Percentiles rank a stretch among this genome's conserved stretches.
Evolutionary conservation across 2,113 vertebrate species (phyloP).

Genomic region (Rhipidura dahli): DNA sequence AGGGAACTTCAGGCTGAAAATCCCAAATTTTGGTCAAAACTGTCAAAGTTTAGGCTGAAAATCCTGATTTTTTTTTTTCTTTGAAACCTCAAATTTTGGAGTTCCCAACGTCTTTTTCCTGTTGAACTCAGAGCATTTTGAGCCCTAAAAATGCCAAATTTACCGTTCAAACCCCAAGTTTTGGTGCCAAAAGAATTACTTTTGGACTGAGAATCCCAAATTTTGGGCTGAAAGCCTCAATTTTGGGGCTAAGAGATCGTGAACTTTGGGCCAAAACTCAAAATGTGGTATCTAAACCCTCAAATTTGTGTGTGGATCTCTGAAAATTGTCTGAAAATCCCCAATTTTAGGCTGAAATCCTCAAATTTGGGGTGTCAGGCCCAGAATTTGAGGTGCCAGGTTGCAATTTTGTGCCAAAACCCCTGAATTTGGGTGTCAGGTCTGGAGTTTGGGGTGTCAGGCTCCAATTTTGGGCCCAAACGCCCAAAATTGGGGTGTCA

Average conservation of each 20-base stretch:
- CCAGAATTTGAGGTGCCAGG: too few relatives aligned
- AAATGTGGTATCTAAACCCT: too few relatives aligned
- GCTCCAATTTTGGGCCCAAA: too few relatives aligned
- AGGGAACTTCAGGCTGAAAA: background rate
- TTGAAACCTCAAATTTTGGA: background rate
- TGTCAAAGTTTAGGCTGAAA: background rate
- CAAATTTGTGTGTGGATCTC: background rate
- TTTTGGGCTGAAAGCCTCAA: background rate
- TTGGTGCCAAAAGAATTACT: background rate
- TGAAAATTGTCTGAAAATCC: background rate
- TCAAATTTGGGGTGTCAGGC: too few relatives aligned
- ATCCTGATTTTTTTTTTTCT: background rate
- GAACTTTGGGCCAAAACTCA: too few relatives aligned
- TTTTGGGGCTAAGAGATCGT: too few relatives aligned
- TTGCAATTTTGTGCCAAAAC: too few relatives aligned
- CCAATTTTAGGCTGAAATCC: background rate
- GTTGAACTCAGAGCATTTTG: background rate
- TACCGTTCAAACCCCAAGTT: fast-evolving
- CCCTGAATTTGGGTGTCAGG: too few relatives aligned
- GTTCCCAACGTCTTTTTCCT: fast-evolving
- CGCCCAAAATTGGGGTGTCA: too few relatives aligned
- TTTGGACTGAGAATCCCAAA: background rate
- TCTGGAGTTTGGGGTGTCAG: too few relatives aligned
- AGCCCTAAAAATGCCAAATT: background rate
- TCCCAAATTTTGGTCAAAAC: background rate